Evolutionary conservation across 2,113 vertebrate genomes (phyloP).

Genomic region (Seriola dumerili): DNA sequence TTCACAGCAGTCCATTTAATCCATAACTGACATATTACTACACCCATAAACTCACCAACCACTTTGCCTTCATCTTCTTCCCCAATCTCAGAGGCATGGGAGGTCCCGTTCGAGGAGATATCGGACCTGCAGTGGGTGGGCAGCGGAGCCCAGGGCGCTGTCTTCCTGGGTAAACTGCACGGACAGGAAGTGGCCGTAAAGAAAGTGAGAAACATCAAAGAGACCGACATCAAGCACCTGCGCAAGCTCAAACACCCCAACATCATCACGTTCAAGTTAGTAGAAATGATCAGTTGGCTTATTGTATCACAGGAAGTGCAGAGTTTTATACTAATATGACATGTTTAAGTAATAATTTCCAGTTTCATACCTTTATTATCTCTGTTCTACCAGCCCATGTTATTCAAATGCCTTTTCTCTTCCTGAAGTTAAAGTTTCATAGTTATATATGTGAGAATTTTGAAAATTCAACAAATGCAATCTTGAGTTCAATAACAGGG

Average conservation of each 20-base stretch:
- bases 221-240: conserved; percentile 98
- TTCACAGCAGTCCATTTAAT: not conserved
- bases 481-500: not conserved
- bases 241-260: conserved; percentile 98
- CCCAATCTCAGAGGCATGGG: conserved; percentile 86
- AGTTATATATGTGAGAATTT: not conserved
- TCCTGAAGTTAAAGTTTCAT: not conserved
- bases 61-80: not conserved
- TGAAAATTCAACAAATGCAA: not conserved
- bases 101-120: conserved; percentile 98
- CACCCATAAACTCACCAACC: conserved; percentile 6
- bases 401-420: not conserved
- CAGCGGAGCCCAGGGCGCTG: conserved; percentile 96
- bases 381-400: not conserved
- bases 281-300: not conserved
- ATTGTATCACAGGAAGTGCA: not conserved
- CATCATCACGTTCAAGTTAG: conserved; percentile 99
- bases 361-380: not conserved
- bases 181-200: conserved; percentile 97
- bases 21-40: not conserved
- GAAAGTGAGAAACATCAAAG: conserved; percentile 97
- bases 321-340: not conserved
- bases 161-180: conserved; percentile 96
- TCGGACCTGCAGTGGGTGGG: conserved; percentile 99
- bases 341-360: too few species aligned